Evolutionary conservation across 2,113 vertebrate species (phyloP).

Genomic region (Chlorocebus sabaeus): DNA sequence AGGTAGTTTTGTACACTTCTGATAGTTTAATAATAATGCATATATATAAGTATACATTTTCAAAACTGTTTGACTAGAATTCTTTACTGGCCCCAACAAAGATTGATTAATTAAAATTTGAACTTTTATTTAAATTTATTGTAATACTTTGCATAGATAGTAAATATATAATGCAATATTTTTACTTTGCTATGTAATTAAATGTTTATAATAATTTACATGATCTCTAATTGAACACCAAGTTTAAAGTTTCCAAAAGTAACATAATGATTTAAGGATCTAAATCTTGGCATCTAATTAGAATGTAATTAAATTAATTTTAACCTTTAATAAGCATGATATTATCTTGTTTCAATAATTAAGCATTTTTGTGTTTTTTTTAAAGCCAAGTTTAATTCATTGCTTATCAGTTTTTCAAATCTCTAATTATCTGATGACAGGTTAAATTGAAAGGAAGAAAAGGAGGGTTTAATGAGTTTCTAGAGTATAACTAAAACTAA

Average conservation of each 20-base stretch:
- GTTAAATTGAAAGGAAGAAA: neutral
- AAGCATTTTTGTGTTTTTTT: constrained; percentile 5
- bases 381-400: neutral
- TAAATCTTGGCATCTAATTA: neutral
- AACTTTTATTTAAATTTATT: neutral
- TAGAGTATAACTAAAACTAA: neutral
- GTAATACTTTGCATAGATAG: neutral
- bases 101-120: neutral
- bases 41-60: neutral
- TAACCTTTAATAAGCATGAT: neutral
- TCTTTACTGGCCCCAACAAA: neutral
- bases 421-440: neutral
- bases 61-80: neutral
- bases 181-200: neutral
- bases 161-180: neutral
- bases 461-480: neutral
- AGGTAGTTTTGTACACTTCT: neutral
- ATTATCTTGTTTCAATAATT: constrained; percentile 24
- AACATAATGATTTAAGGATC: neutral
- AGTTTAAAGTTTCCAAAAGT: neutral
- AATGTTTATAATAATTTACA: neutral
- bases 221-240: neutral
- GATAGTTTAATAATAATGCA: neutral
- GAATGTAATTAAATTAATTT: neutral
- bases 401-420: neutral